Evolutionary conservation across 2,113 vertebrate species (phyloP).

Genomic region (Diadophis punctatus): DNA sequence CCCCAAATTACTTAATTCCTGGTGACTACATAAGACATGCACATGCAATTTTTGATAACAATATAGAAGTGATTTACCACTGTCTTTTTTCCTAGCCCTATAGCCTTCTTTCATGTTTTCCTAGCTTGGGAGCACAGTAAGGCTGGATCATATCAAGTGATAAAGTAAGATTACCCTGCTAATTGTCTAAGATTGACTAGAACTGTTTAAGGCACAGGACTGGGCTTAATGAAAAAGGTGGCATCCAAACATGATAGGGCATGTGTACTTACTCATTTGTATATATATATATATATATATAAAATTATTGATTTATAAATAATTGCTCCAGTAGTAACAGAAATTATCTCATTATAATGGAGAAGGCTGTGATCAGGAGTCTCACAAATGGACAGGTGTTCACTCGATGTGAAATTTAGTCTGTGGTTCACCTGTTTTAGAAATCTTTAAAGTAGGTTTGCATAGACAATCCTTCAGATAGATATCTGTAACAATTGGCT

Average conservation of each 20-base stretch:
- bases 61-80: neutral
- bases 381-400: neutral
- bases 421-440: neutral
- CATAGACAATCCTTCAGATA: neutral
- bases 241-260: neutral
- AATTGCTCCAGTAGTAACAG: neutral
- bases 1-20: neutral
- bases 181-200: neutral
- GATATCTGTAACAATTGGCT: neutral
- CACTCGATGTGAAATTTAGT: neutral
- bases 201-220: neutral
- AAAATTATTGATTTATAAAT: neutral
- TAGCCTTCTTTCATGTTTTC: neutral
- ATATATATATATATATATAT: too few species aligned
- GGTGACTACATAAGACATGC: neutral
- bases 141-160: neutral
- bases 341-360: neutral
- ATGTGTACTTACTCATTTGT: neutral
- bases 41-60: neutral
- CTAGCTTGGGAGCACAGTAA: neutral
- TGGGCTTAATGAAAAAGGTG: neutral
- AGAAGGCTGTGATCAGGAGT: neutral
- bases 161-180: neutral
- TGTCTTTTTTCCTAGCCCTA: neutral
- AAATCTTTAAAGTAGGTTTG: neutral